Base-by-base conservation (phyloP, 2,797 vertebrate genomes). In the Pangasius larnaudii region DNA sequence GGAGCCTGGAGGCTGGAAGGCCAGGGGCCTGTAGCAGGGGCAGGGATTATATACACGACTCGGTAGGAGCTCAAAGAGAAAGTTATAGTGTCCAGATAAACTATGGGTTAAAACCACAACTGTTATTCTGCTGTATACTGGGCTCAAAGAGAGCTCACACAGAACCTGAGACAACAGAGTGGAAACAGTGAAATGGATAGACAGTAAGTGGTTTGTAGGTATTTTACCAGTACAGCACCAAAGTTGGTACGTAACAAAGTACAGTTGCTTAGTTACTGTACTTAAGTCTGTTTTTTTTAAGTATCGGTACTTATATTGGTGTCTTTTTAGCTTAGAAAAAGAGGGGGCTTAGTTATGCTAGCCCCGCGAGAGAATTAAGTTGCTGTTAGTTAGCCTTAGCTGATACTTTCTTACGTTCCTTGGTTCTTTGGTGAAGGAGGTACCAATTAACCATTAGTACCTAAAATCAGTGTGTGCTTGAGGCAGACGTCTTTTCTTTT, bases 1-100 rank as follows among this genome's bases (percentile, higher is more conserved):
- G 72, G 65, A 86, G 80, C 85, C 89, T 84, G 88, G 59, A 87
- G 84, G 79, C 85, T 59, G 53, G 74, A 79, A 75, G 86, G 81
- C 84, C 75, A 24, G 16, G 56, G 87, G 77, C 86, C 87, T 75
- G 49, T 74, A 19, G 42, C 81, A 86, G 81, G 88, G 85, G 85
- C 81, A 86, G 53, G 74, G 80, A 87, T 89, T 84, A 78, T 67
- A 84, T 22, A 84, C 49, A 30, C 51, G 6, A 56, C 79, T 78
- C 61, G 11, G 71, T 61, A 65, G 72, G 80, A 79, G 85, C 61
- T 71, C 36, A 78, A 59, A 71, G 36, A 86, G 30, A 69, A 58
- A 69, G 30, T 78, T 84, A n/a, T 51, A 39, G 10, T 10, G 9
- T 69, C 46, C 24, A 27, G 65, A 75, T 42, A 85, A 79, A n/a